Evolutionary conservation across 2,888 invertebrate genomes (phyloP), one percentile per base, ranked within the genome.

Genomic region (Diarsia rubi): DNA sequence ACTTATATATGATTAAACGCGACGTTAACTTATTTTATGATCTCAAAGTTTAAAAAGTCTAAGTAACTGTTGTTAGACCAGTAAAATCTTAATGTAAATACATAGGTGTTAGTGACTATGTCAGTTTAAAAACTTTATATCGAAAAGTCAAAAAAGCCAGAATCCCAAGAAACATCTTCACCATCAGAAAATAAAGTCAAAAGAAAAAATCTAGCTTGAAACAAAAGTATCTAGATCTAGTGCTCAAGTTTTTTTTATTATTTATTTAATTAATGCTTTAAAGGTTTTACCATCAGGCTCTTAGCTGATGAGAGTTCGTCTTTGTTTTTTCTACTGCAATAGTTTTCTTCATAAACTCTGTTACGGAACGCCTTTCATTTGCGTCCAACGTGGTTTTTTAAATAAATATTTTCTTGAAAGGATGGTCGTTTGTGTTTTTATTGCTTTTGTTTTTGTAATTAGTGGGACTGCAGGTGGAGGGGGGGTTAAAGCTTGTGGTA

Each of bases 291-390:
- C 62, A 72, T 63, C 59, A 63, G 69, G 89, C 88, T 90, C 82
- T 90, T 88, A 90, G 87, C 83, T 84, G 88, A 90, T 89, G 86
- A 86, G 81, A 72, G 80, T 69, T 72, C 21, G 52, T 37, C 54
- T 79, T 74, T 77, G 74, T 84, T 82, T 68, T 81, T 72, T 83
- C 79, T 72, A 52, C 71, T 71, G 73, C 67, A 76, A 79, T 82
- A 85, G 84, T 83, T 83, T 76, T 78, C 73, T 81, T 79, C 79
- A 79, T 85, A 83, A 88, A 80, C 24, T 78, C 12, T 69, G 49
- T 45, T 12, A 49, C 65, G 44, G 57, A 78, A n/a, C 52, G 57
- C 70, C 37, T 75, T 73, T 66, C 63, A 83, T 83, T 75, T 73
- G 74, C 73, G 81, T 81, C 24, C 60, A 44, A 11, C 44, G 27